phyloP scores from a whole-genome alignment of 2,797 vertebrate genomes.

The Bradypodion ventrale region DNA sequence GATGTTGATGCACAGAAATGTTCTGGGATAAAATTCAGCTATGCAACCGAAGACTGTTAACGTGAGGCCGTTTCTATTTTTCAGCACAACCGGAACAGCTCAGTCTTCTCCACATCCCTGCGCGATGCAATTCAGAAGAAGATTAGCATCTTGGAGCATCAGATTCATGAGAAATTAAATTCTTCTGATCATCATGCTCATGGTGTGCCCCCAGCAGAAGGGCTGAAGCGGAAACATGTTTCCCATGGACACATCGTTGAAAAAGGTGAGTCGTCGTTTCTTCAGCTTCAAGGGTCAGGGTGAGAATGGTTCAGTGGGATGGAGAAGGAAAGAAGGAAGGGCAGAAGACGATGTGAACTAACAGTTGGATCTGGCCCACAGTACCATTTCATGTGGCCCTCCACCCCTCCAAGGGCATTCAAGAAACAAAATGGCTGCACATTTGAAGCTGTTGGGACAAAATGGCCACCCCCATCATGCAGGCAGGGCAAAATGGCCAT shows the following conservation, averaged over 20 bases:
- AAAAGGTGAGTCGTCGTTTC: constrained; percentile 14
- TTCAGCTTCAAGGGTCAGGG: neutral
- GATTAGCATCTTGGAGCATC: constrained; percentile 81
- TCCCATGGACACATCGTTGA: constrained; percentile 21
- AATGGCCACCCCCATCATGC: too few species aligned
- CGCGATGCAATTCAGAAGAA: constrained; percentile 85
- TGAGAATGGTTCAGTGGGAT: neutral
- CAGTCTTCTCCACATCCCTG: constrained; percentile 81
- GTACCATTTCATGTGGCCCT: too few species aligned
- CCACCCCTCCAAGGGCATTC: too few species aligned
- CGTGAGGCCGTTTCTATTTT: neutral
- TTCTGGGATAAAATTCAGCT: neutral
- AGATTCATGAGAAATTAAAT: constrained; percentile 70
- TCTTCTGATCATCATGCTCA: constrained; percentile 13
- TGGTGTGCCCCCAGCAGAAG: neutral
- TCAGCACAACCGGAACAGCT: constrained; percentile 79
- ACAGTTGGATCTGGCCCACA: too few species aligned
- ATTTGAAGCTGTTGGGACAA: too few species aligned
- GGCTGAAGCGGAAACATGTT: constrained; percentile 40
- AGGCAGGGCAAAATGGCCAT: too few species aligned
- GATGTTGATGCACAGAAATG: neutral
- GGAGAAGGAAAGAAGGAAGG: neutral
- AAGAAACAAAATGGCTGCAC: too few species aligned
- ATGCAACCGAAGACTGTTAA: neutral
- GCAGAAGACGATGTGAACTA: too few species aligned